A percentile compares a stretch with the other conserved stretches of the same genome.
Evolutionary conservation across 1,140 invertebrate species (phyloP).

Genomic region (Ridgeia piscesae): DNA sequence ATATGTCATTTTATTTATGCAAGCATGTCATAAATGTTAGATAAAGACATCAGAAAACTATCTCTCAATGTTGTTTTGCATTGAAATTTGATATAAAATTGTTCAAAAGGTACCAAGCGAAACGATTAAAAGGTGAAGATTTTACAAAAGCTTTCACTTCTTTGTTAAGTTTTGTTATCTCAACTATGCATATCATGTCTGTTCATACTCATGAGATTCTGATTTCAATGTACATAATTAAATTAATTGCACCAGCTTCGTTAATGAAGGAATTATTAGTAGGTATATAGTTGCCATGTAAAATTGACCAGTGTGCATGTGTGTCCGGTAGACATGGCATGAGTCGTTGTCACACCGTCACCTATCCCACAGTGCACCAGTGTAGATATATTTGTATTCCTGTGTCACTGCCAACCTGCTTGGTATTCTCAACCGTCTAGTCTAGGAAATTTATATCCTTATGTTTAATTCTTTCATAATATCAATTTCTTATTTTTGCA

Average conservation of each 20-base stretch:
- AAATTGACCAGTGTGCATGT: not conserved
- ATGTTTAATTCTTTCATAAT: not conserved
- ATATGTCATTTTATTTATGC: not conserved
- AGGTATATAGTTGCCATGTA: not conserved
- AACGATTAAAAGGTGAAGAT: not conserved
- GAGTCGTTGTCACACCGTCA: not conserved
- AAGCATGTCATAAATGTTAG: not conserved
- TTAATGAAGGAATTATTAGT: not conserved
- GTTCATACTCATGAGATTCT: not conserved
- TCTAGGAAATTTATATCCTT: not conserved
- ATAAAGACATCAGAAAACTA: not conserved
- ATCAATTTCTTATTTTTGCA: not conserved
- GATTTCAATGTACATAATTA: not conserved
- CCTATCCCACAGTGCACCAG: not conserved
- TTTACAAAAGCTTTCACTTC: not conserved
- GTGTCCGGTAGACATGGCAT: not conserved
- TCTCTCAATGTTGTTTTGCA: not conserved
- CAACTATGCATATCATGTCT: not conserved
- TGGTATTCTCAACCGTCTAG: not conserved
- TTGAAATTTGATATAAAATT: not conserved
- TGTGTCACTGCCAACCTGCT: not conserved
- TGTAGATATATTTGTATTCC: slow-evolving; percentile 22
- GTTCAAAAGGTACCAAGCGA: not conserved
- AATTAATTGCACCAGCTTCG: not conserved
- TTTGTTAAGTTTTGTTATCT: not conserved